These are phyloP conservation scores for Equus przewalskii DNA, from an alignment of 2,113 vertebrate species.

Conservation along the genomic window DNA sequence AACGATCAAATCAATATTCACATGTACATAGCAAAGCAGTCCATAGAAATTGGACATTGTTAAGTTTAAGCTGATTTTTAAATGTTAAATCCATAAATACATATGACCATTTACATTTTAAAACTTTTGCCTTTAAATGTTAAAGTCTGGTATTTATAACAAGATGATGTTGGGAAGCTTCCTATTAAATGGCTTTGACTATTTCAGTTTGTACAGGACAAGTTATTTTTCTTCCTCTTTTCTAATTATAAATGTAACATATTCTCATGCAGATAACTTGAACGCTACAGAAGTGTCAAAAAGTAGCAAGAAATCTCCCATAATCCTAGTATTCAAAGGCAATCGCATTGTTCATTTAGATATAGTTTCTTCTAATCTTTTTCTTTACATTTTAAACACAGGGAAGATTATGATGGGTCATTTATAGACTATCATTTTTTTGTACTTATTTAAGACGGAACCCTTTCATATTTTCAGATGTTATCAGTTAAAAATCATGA, in stretches of 20 bases:
- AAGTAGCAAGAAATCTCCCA: background rate
- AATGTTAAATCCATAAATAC: conserved; percentile 72
- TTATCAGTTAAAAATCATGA: conserved; percentile 50
- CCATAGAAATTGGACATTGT: background rate
- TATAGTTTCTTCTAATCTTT: conserved; percentile 16
- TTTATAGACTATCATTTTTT: background rate
- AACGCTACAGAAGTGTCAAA: conserved; percentile 29
- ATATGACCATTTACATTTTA: conserved; percentile 52
- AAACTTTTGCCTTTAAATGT: conserved; percentile 69
- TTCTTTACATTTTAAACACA: conserved; percentile 47
- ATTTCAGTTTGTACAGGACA: conserved; percentile 44
- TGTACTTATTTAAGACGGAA: conserved; percentile 31
- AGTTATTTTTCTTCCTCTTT: conserved; percentile 31
- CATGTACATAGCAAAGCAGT: background rate
- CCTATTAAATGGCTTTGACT: conserved; percentile 52
- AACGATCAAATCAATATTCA: background rate
- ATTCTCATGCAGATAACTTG: conserved; percentile 33
- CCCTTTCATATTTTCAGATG: background rate
- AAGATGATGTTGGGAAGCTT: conserved; percentile 35
- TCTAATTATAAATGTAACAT: conserved; percentile 60
- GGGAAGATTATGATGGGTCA: background rate
- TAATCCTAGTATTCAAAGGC: background rate
- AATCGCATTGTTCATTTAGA: background rate
- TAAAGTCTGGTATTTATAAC: conserved; percentile 71
- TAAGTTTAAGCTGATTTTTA: conserved; percentile 65